Conservation (phyloP, 1,140 invertebrate species). For the Phymorhynchus buccinoides region DNA sequence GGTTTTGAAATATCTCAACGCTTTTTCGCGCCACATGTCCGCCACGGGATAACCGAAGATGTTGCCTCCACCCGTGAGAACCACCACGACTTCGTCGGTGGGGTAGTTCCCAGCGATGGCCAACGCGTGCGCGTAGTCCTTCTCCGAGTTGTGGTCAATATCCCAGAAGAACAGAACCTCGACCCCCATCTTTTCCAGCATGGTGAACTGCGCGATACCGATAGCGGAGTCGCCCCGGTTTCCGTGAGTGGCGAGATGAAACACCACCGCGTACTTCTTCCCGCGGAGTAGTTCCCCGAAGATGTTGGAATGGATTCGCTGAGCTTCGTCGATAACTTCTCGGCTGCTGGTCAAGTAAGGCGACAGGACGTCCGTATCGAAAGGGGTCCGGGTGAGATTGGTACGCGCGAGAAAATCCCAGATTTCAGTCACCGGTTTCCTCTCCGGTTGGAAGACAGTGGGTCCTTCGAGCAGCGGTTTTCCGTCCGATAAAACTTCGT, state of each 20-base stretch:
- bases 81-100: slow-evolving; percentile 41
- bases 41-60: slow-evolving; percentile 43
- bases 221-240: slow-evolving; percentile 57
- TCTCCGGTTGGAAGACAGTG: background rate
- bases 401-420: background rate
- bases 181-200: slow-evolving; percentile 40
- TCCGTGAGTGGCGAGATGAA: slow-evolving; percentile 45
- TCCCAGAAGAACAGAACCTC: slow-evolving; percentile 45
- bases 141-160: background rate
- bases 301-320: slow-evolving; percentile 43
- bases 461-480: background rate
- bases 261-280: slow-evolving; percentile 43
- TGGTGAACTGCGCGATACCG: slow-evolving; percentile 42
- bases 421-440: background rate
- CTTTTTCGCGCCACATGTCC: slow-evolving; percentile 21
- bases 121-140: background rate
- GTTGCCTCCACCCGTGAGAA: slow-evolving; percentile 54
- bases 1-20: slow-evolving; percentile 36
- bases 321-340: slow-evolving; percentile 42
- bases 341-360: slow-evolving; percentile 27
- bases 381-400: background rate
- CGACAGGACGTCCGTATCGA: slow-evolving; percentile 37
- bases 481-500: background rate
- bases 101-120: background rate
- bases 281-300: slow-evolving; percentile 26